Conservation (phyloP, 2,797 vertebrate genomes). For the Darevskia nairensis region DNA sequence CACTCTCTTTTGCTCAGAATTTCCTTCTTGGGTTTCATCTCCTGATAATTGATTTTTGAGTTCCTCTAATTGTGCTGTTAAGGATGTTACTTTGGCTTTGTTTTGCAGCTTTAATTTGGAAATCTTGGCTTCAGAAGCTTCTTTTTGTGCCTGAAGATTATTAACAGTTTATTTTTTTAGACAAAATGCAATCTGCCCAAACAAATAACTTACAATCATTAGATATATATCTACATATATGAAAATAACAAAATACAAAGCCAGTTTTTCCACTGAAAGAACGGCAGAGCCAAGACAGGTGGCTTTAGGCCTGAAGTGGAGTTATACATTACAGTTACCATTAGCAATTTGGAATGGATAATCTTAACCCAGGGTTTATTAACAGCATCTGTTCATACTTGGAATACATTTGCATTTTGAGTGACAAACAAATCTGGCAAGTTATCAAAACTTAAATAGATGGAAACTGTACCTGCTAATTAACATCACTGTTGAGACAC, state of each 20-base stretch:
- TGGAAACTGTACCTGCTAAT: background rate
- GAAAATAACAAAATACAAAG: background rate
- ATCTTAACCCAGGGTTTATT: background rate
- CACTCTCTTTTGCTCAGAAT: constrained; percentile 83
- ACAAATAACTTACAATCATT: background rate
- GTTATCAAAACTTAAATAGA: constrained; percentile 3
- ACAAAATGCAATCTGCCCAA: constrained; percentile 8
- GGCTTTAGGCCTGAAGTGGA: background rate
- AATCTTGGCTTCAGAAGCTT: constrained; percentile 84
- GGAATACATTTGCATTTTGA: background rate
- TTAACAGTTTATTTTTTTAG: constrained; percentile 4
- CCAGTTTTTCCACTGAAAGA: background rate
- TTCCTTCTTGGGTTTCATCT: constrained; percentile 68
- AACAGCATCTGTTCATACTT: background rate
- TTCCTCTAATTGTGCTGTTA: constrained; percentile 87
- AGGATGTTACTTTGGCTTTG: constrained; percentile 90
- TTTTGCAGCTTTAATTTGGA: constrained; percentile 91
- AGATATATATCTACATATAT: background rate
- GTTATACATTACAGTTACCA: background rate
- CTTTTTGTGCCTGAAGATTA: constrained; percentile 84
- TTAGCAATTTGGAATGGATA: constrained; percentile 1
- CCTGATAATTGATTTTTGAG: constrained; percentile 82
- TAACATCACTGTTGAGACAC: background rate
- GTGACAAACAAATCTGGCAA: constrained; percentile 10
- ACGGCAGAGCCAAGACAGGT: background rate